phyloP scores from a whole-genome alignment of 2,888 invertebrate genomes.

The Eurytoma californica region DNA sequence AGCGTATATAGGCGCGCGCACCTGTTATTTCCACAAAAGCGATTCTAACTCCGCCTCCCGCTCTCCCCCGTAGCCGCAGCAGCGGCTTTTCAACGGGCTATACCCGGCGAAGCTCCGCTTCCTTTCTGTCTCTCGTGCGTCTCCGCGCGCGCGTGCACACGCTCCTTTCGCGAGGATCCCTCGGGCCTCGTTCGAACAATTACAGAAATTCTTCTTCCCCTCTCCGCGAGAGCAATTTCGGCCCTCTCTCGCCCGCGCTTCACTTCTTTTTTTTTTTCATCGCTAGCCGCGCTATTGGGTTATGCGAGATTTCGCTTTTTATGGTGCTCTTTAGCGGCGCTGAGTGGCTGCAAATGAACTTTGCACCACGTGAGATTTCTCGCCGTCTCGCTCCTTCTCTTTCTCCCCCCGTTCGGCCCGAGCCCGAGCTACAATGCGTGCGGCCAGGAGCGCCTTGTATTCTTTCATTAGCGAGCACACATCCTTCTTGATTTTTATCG shows the following conservation, averaged over 20 bases:
- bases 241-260: not conserved
- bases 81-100: slow-evolving; percentile 17
- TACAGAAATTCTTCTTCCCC: slow-evolving; percentile 15
- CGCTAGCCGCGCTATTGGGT: slow-evolving; percentile 2
- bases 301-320: slow-evolving; percentile 31
- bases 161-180: not conserved
- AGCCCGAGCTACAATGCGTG: not conserved
- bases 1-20: not conserved
- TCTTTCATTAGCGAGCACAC: slow-evolving; percentile 54
- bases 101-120: not conserved
- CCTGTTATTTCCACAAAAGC: slow-evolving; percentile 44
- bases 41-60: slow-evolving; percentile 2
- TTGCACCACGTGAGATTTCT: slow-evolving; percentile 31
- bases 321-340: slow-evolving; percentile 25
- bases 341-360: slow-evolving; percentile 37
- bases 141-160: not conserved
- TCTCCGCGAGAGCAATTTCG: not conserved
- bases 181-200: slow-evolving; percentile 16
- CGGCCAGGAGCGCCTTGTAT: slow-evolving; percentile 30
- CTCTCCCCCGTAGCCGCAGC: not conserved
- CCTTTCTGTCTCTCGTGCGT: not conserved
- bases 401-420: slow-evolving; percentile 1
- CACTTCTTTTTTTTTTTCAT: not conserved
- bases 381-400: not conserved
- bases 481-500: slow-evolving; percentile 46